Base-by-base conservation (phyloP, 1,140 invertebrate genomes). In the Sarcophaga peregrina region DNA sequence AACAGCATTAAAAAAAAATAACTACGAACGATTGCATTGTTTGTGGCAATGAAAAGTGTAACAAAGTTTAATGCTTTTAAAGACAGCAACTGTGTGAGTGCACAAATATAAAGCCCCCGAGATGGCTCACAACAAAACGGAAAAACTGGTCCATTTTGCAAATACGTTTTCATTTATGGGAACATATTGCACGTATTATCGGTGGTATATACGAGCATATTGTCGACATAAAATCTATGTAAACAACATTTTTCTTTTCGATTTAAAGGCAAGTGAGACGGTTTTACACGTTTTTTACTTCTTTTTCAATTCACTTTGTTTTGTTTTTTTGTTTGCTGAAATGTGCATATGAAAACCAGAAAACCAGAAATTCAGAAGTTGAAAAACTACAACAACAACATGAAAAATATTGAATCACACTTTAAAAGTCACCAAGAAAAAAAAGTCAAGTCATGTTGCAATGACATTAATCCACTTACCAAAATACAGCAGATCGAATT, bases 31-130 rank as follows among this genome's bases (percentile, higher is more conserved):
- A 68, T n/a, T 20, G 17, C 20, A 20, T 68, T 68, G 58, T 15
- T 68, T 68, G 17, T 68, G 58, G 58, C 17, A 68, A 68, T 68
- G 58, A 68, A 68, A 68, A 68, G n/a, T 68, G 58, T 68, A 68
- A 20, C 58, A 68, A 17, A 68, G 17, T 68, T 68, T 68, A 68
- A 68, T 68, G 58, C 15, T 68, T 68, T n/a, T 37, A 37, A 37
- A 37, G 25, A 37, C 25, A 37, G 25, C 25, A 37, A 11, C 5
- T 5, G 52, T 58, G 20, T 68, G 0, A 68, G 20, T 13, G 11
- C 52, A 68, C 17, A 68, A 68, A 37, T 37, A 37, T 37, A 37
- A 37, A 37, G 4, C 25, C 25, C 4, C 1, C 25, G 4, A 1
- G 4, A 37, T 1, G 1, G 25, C 25, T n/a, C 25, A 37, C 25